Conservation (phyloP, 2,797 vertebrate species). For the Peromyscus attwateri region DNA sequence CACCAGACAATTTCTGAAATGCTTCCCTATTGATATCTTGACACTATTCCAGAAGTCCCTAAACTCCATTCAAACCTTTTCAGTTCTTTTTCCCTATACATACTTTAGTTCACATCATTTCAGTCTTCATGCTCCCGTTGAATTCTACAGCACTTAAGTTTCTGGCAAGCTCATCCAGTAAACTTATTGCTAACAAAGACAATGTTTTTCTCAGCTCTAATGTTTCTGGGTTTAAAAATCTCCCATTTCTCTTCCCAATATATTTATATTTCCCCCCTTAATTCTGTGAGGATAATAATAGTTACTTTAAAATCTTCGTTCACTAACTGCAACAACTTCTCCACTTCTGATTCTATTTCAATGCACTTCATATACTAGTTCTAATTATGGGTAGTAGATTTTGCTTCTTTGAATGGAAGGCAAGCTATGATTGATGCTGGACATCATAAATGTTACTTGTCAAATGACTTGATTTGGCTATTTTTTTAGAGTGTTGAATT, state of each 20-base stretch:
- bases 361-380: background rate
- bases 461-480: background rate
- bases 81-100: background rate
- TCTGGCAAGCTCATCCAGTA: background rate
- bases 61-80: background rate
- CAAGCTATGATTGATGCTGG: background rate
- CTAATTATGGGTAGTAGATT: background rate
- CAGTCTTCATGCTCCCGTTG: background rate
- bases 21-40: background rate
- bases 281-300: background rate
- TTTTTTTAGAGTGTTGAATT: background rate
- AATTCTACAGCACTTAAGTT: background rate
- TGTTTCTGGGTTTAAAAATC: background rate
- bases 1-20: background rate
- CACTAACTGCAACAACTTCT: background rate
- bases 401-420: background rate
- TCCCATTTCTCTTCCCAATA: background rate
- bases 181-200: background rate
- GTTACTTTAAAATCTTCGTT: background rate
- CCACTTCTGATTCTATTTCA: background rate
- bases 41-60: background rate
- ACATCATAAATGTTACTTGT: background rate
- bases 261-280: background rate
- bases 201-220: background rate
- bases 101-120: background rate